Evolutionary conservation across 1,140 invertebrate species (phyloP), one percentile per base, ranked within the genome.

Genomic region (Drosophila ironensis): DNA sequence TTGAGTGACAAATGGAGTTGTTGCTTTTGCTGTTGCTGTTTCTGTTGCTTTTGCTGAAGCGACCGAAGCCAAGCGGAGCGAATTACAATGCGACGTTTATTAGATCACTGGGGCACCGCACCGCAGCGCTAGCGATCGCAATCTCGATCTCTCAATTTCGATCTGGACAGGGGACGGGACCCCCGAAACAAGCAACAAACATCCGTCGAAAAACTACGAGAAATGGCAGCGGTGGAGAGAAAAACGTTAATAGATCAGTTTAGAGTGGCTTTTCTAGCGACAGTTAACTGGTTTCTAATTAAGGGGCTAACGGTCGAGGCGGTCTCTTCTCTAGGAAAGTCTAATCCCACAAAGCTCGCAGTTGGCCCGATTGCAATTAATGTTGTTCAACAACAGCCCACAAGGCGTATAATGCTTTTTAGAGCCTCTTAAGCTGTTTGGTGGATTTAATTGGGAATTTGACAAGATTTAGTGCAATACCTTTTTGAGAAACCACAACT

Each of bases 1-100:
- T 71, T 44, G 59, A 68, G 59, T 75, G 66, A 72, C 76, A 75
- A 68, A 75, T 53, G 38, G 48, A 71, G 54, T 74, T 52, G 57
- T 48, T 35, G 14, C 20, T 48, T n/a, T 33, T 12, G 1, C 4
- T 35, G 20, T 25, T 14, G 22, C 20, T n/a, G 12, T 25, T 33
- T 8, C 20, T 44, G 24, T 27, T 14, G 4, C 12, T 37, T 33
- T 17, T 12, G 22, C n/a, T n/a, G n/a, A n/a, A n/a, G n/a, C n/a
- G 20, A 54, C 19, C 44, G 17, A 60, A 19, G 44, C 35, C 44
- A 28, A 57, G 27, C 41, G 48, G 33, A 70, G 68, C 47, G 68
- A 61, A 61, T 71, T 67, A 71, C 68, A 71, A 71, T 71, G 67
- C 54, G 17, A 14, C 41, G 42, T 47, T 71, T 71, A 71, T 71